These are phyloP conservation scores for Toxotes chatareus DNA, from an alignment of 2,113 vertebrate species.

Conservation along the genomic window DNA sequence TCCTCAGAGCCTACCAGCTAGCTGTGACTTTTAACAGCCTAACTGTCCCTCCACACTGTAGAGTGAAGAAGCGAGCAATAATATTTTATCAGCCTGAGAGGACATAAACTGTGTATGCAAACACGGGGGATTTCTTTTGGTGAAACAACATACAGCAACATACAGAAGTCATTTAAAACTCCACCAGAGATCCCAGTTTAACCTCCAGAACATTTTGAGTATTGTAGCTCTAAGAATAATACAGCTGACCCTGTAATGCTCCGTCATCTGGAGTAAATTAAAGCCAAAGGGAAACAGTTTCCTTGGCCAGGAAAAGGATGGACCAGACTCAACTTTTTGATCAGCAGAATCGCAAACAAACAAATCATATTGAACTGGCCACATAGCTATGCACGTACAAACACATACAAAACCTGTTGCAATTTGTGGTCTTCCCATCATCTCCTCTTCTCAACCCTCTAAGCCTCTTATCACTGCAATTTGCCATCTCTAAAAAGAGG, in stretches of 20 bases:
- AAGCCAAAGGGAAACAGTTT: slow-evolving; percentile 48
- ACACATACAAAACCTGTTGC: slow-evolving; percentile 24
- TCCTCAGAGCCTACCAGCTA: slow-evolving; percentile 75
- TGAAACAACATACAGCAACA: slow-evolving; percentile 10
- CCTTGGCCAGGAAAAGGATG: slow-evolving; percentile 35
- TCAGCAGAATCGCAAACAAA: slow-evolving; percentile 63
- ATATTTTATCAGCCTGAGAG: slow-evolving; percentile 4
- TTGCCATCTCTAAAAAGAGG: slow-evolving; percentile 45
- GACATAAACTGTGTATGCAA: slow-evolving; percentile 8
- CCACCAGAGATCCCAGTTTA: background rate
- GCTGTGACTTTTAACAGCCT: slow-evolving; percentile 74
- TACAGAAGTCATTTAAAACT: slow-evolving; percentile 1
- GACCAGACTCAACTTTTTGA: slow-evolving; percentile 45
- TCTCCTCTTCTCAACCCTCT: slow-evolving; percentile 24
- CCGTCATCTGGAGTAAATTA: slow-evolving; percentile 66
- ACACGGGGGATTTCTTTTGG: background rate
- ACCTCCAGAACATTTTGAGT: slow-evolving; percentile 4
- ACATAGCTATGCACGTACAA: slow-evolving; percentile 9
- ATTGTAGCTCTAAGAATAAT: slow-evolving; percentile 27
- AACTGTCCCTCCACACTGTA: background rate
- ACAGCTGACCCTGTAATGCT: slow-evolving; percentile 28
- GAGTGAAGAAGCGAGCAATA: slow-evolving; percentile 18
- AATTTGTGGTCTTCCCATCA: slow-evolving; percentile 13
- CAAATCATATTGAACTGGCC: slow-evolving; percentile 37
- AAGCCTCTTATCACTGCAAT: slow-evolving; percentile 41